Evolutionary conservation across 2,113 vertebrate genomes (phyloP).

Genomic region (Azemiops feae): DNA sequence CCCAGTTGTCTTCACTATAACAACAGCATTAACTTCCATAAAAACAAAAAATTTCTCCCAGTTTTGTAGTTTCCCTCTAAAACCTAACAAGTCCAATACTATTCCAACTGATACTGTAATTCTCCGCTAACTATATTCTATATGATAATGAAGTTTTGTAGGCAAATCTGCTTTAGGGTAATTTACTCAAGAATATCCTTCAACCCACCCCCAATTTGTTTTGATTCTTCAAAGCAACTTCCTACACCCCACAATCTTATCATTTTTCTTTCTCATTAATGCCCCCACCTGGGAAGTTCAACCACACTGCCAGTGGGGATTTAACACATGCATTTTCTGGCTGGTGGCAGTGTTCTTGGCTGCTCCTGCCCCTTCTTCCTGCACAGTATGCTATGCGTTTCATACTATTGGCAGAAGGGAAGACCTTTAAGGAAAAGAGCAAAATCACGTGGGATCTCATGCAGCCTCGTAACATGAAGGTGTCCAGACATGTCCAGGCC

Average conservation of each 20-base stretch:
- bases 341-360: neutral
- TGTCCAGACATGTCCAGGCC: conserved; percentile 54
- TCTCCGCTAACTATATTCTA: neutral
- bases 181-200: neutral
- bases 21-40: neutral
- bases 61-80: neutral
- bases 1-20: neutral
- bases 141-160: neutral
- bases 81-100: neutral
- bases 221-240: neutral
- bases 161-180: neutral
- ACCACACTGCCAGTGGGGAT: neutral
- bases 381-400: neutral
- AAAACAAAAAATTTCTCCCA: neutral
- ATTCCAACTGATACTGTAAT: neutral
- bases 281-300: conserved; percentile 6
- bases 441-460: conserved; percentile 1
- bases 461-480: conserved; percentile 8
- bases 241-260: neutral
- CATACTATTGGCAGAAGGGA: conserved; percentile 26
- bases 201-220: neutral
- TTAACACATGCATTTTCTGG: neutral
- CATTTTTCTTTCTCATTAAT: conserved; percentile 38
- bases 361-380: neutral
- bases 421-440: conserved; percentile 38